phyloP scores from a whole-genome alignment of 2,113 vertebrate species.

The Myiopsitta monachus region DNA sequence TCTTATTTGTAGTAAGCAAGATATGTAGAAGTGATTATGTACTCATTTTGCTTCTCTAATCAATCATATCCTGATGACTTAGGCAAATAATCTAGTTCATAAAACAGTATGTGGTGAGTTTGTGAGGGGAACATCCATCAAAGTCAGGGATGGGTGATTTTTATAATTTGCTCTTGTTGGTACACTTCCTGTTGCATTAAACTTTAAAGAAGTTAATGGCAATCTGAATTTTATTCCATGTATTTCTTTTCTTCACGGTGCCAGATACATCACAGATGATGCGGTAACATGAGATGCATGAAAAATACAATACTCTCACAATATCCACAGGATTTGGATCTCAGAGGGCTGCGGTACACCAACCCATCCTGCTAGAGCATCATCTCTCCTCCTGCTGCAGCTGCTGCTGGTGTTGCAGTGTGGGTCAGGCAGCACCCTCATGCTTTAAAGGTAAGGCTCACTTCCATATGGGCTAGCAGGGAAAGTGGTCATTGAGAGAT shows the following conservation, averaged over 20 bases:
- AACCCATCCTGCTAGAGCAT: neutral
- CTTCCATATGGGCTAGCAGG: neutral
- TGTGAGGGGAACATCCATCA: conserved; percentile 32
- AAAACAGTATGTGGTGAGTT: conserved; percentile 4
- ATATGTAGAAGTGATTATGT: conserved; percentile 3
- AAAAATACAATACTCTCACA: neutral
- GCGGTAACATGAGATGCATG: neutral
- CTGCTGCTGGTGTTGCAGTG: neutral
- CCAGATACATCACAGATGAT: neutral
- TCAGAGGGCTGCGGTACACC: neutral
- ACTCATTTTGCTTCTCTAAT: conserved; percentile 30
- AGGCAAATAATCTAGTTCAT: conserved; percentile 34
- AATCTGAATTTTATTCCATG: neutral
- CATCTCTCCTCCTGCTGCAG: neutral
- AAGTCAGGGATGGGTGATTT: conserved; percentile 16
- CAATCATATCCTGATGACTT: conserved; percentile 44
- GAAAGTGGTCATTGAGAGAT: neutral
- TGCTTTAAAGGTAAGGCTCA: neutral
- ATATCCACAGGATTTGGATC: neutral
- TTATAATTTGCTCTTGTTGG: conserved; percentile 27
- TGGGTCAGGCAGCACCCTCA: neutral
- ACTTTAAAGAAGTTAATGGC: neutral
- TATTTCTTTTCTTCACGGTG: neutral
- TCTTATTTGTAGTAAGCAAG: conserved; percentile 31
- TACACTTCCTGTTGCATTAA: conserved; percentile 14